Percentiles rank a stretch among this genome's conserved stretches.
These are phyloP conservation scores for Rallus limicola DNA, from an alignment of 2,113 vertebrate genomes.

Conservation along the genomic window DNA sequence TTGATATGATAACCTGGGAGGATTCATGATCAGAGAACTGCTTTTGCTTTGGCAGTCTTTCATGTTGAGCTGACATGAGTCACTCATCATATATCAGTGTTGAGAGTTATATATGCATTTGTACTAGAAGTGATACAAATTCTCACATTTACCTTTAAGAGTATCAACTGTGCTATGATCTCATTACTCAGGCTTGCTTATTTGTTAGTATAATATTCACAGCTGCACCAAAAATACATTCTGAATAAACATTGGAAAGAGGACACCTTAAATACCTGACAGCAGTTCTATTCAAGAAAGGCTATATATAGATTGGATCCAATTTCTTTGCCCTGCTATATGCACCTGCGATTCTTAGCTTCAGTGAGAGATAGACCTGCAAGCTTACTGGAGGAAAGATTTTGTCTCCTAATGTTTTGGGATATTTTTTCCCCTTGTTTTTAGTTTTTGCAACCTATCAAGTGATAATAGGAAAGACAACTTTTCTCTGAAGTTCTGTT, in stretches of 20 bases:
- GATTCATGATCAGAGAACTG: neutral
- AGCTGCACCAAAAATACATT: constrained; percentile 19
- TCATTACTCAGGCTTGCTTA: constrained; percentile 4
- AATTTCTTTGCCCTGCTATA: neutral
- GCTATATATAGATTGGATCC: neutral
- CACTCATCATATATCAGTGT: neutral
- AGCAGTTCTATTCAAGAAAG: neutral
- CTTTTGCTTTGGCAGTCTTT: neutral
- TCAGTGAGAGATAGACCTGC: neutral
- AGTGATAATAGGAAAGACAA: neutral
- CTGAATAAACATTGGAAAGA: constrained; percentile 21
- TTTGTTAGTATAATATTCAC: constrained; percentile 16
- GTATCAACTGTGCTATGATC: neutral
- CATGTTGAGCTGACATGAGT: neutral
- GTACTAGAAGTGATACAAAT: neutral
- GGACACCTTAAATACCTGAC: neutral
- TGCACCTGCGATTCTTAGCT: neutral
- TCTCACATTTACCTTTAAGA: neutral
- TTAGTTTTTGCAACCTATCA: neutral
- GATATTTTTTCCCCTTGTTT: neutral
- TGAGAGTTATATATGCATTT: neutral
- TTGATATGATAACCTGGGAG: neutral
- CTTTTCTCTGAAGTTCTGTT: neutral
- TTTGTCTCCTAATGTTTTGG: neutral
- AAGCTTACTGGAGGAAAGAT: neutral